A percentile compares a stretch with the other conserved stretches of the same genome.
Evolutionary conservation across 2,797 vertebrate genomes (phyloP).

Genomic region (Lycodopsis pacificus): DNA sequence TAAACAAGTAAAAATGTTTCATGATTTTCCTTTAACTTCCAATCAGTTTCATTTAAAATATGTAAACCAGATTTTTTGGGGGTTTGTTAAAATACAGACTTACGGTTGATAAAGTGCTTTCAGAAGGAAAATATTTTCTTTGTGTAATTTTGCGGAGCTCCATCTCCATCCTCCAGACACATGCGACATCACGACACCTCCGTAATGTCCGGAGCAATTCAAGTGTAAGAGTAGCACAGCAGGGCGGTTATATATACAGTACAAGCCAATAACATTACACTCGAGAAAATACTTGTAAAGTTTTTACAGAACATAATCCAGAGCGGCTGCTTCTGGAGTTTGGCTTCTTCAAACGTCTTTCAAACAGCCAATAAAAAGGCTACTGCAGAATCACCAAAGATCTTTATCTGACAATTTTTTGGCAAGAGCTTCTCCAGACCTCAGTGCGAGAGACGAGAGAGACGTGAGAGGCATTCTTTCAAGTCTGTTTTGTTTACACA

Average conservation of each 20-base stretch:
- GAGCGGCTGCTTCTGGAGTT: conserved; percentile 7
- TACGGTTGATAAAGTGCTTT: neutral
- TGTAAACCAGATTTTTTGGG: neutral
- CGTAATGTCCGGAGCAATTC: neutral
- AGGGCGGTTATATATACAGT: neutral
- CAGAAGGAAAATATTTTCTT: neutral
- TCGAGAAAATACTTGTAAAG: neutral
- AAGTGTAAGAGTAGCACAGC: neutral
- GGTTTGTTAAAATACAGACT: neutral
- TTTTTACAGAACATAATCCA: neutral
- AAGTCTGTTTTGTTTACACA: conserved; percentile 28
- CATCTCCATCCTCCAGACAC: conserved; percentile 3
- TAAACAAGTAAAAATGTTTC: too few relatives aligned
- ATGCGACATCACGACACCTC: neutral
- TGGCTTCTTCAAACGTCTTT: neutral
- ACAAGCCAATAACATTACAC: conserved; percentile 3
- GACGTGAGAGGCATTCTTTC: neutral
- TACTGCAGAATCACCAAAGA: neutral
- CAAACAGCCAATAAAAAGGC: neutral
- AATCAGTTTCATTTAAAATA: neutral
- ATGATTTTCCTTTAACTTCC: neutral
- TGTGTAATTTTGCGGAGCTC: neutral
- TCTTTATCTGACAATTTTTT: conserved; percentile 17
- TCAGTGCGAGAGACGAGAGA: conserved; percentile 29
- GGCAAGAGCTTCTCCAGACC: conserved; percentile 3